Evolutionary conservation across 2,888 invertebrate genomes (phyloP).

Genomic region (Drosophila kanekoi): DNA sequence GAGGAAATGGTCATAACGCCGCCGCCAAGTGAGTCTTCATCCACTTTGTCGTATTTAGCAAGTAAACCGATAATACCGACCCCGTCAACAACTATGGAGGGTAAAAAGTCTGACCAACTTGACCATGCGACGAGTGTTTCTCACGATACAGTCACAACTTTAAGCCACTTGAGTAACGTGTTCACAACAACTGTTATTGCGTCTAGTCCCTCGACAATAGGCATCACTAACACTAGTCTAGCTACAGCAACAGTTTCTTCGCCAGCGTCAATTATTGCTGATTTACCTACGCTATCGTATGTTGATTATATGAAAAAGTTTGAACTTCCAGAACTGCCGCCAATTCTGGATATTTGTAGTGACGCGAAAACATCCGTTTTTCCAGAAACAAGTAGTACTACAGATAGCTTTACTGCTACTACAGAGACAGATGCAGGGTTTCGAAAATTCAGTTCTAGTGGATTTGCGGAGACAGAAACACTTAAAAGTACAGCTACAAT

Average conservation of each 20-base stretch:
- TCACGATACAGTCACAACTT: conserved; percentile 45
- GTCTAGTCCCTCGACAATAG: conserved; percentile 10
- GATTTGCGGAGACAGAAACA: not conserved
- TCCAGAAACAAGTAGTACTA: not conserved
- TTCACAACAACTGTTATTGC: conserved; percentile 60
- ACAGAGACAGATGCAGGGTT: not conserved
- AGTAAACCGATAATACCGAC: conserved; percentile 14
- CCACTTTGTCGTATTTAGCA: conserved; percentile 16
- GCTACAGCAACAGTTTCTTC: conserved; percentile 18
- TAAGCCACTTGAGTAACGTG: conserved; percentile 37
- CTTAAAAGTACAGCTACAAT: not conserved
- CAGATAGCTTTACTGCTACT: conserved; percentile 1
- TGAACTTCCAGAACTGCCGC: conserved; percentile 64
- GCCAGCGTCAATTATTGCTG: conserved; percentile 20
- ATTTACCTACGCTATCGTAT: conserved; percentile 55
- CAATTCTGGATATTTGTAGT: conserved; percentile 47
- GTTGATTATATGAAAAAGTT: conserved; percentile 76
- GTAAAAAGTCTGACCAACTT: conserved; percentile 7
- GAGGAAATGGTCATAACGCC: conserved; percentile 12
- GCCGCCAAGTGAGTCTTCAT: conserved; percentile 31
- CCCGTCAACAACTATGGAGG: conserved; percentile 28
- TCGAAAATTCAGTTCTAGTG: not conserved
- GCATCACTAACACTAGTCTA: conserved; percentile 12
- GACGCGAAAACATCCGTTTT: not conserved
- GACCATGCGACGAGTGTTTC: conserved; percentile 35